Percentiles rank a stretch among this genome's conserved stretches.
Evolutionary conservation across 2,113 vertebrate genomes (phyloP).

Genomic region (Brachyhypopomus occidentalis): DNA sequence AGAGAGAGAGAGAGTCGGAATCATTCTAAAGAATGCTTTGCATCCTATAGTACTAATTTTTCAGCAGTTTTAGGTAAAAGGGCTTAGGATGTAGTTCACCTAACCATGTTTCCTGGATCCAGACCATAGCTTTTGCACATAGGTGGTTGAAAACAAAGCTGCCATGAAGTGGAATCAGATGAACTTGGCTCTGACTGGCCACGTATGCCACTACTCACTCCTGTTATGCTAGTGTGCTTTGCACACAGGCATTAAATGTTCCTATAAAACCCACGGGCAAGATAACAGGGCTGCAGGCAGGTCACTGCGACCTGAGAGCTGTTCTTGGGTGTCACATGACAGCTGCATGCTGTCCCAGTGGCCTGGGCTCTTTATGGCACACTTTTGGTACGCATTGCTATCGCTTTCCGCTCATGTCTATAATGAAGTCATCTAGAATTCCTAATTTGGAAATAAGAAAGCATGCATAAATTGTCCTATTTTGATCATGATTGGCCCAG

Average conservation of each 20-base stretch:
- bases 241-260: constrained; percentile 13
- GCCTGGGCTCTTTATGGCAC: constrained; percentile 46
- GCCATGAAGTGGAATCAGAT: background rate
- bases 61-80: too few relatives aligned
- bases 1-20: too few relatives aligned
- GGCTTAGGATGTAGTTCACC: too few relatives aligned
- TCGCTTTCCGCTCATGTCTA: constrained; percentile 57
- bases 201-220: background rate
- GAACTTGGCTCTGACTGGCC: background rate
- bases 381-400: constrained; percentile 33
- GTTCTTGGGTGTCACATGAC: constrained; percentile 55
- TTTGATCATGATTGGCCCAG: background rate
- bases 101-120: too few relatives aligned
- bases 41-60: too few relatives aligned
- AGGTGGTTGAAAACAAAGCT: background rate
- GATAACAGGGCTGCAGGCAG: constrained; percentile 43
- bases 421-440: constrained; percentile 52
- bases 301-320: constrained; percentile 57
- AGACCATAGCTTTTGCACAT: too few relatives aligned
- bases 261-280: constrained; percentile 44
- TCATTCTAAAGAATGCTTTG: too few relatives aligned
- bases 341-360: constrained; percentile 59
- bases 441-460: background rate
- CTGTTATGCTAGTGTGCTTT: background rate
- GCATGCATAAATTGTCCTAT: background rate